Conservation (phyloP, 2,888 invertebrate species). For the Anorthoa munda region DNA sequence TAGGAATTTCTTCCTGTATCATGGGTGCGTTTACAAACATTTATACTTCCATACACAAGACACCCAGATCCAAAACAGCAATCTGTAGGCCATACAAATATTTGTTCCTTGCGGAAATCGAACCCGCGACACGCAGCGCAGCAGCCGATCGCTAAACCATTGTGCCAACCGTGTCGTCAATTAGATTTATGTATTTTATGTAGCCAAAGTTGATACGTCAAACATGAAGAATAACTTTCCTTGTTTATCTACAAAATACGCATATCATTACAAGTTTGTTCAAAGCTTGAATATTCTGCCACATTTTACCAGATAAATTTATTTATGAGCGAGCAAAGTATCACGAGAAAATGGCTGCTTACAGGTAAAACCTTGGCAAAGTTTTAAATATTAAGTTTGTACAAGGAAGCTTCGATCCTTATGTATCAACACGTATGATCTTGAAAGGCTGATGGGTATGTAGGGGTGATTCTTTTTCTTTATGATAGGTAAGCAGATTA, state of each 20-base stretch:
- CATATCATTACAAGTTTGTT: slow-evolving; percentile 27
- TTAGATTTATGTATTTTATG: not conserved
- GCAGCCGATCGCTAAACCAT: no score
- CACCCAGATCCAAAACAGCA: no score
- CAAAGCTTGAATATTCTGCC: slow-evolving; percentile 19
- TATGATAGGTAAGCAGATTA: no score
- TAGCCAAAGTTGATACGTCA: not conserved
- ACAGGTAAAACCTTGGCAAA: not conserved
- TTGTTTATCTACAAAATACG: slow-evolving; percentile 11
- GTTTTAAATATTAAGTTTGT: not conserved
- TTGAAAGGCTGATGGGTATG: not conserved
- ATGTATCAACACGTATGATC: slow-evolving; percentile 41
- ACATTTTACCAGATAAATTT: not conserved
- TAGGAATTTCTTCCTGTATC: no score
- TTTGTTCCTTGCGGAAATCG: no score
- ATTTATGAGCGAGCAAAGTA: not conserved
- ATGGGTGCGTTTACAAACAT: no score
- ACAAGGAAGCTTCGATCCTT: not conserved
- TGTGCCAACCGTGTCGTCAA: no score
- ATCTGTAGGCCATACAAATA: no score
- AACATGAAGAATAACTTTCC: slow-evolving; percentile 4
- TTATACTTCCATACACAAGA: no score
- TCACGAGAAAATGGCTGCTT: not conserved
- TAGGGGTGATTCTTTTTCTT: not conserved
- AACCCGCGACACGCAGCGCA: no score